Evolutionary conservation across 1,140 invertebrate species (phyloP).

Genomic region (Drosophila kikkawai): DNA sequence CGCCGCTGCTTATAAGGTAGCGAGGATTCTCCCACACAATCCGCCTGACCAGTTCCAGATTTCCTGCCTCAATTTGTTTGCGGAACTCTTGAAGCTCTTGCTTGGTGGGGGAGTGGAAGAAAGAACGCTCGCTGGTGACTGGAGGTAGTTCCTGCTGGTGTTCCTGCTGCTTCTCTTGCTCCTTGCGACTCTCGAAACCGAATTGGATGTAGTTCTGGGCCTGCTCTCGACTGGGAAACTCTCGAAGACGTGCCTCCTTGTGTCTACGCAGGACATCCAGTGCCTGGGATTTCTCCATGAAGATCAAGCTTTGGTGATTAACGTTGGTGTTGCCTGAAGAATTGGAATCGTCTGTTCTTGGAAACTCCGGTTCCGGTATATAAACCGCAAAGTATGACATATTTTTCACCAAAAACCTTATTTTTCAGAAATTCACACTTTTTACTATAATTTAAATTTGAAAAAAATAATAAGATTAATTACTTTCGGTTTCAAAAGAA

Average conservation of each 20-base stretch:
- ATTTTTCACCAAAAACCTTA: background rate
- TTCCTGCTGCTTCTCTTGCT: constrained; percentile 13
- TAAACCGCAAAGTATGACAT: constrained; percentile 1
- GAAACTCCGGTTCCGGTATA: background rate
- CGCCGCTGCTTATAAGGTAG: constrained; percentile 94
- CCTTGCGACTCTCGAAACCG: constrained; percentile 85
- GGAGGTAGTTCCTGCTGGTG: background rate
- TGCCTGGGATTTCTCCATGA: constrained; percentile 89
- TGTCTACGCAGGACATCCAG: constrained; percentile 90
- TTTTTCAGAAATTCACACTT: background rate
- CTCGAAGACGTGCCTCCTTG: constrained; percentile 91
- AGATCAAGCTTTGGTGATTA: constrained; percentile 86
- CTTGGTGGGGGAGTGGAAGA: constrained; percentile 88
- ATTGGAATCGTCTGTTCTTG: background rate
- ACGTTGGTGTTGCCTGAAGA: background rate
- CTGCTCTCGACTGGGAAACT: constrained; percentile 89
- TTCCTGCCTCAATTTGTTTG: constrained; percentile 92
- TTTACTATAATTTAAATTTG: background rate
- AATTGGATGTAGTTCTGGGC: constrained; percentile 89
- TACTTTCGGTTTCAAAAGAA: background rate
- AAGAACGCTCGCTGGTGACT: constrained; percentile 55
- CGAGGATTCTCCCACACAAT: constrained; percentile 93
- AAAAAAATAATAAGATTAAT: no score
- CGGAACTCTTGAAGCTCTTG: constrained; percentile 92
- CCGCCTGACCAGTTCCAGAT: constrained; percentile 87